phyloP scores from a whole-genome alignment of 2,888 invertebrate species.

The Drosophila setosimentum region DNA sequence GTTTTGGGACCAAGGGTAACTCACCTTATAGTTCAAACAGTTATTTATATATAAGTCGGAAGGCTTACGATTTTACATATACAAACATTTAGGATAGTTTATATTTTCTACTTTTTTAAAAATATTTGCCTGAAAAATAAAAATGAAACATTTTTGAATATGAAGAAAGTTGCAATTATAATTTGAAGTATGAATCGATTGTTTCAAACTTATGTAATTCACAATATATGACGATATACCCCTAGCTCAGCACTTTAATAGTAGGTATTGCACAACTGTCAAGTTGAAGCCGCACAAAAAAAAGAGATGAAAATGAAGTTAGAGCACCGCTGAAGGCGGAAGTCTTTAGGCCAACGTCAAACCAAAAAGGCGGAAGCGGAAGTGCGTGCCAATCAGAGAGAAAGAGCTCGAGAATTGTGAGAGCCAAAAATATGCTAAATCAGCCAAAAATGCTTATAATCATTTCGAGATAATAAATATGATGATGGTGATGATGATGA shows the following conservation, averaged over 20 bases:
- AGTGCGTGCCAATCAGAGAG: conserved; percentile 69
- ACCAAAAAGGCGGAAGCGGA: conserved; percentile 73
- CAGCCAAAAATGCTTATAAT: conserved; percentile 79
- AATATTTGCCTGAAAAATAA: background rate
- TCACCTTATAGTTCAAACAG: background rate
- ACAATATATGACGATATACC: too few species aligned
- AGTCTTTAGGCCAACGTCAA: conserved; percentile 77
- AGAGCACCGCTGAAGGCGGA: conserved; percentile 61
- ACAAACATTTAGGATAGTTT: background rate
- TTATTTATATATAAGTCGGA: background rate
- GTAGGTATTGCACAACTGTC: conserved; percentile 41
- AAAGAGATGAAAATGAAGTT: conserved; percentile 68
- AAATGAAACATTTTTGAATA: background rate
- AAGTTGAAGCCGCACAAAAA: conserved; percentile 61
- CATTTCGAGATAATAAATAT: conserved; percentile 55
- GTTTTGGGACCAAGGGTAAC: background rate
- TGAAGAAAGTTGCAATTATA: too few species aligned
- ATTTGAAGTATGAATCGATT: too few species aligned
- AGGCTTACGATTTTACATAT: background rate
- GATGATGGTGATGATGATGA: conserved; percentile 29
- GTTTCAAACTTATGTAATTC: too few species aligned
- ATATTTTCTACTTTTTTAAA: background rate
- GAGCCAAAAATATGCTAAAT: conserved; percentile 73
- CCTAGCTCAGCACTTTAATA: background rate
- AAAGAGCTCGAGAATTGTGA: conserved; percentile 12